Evolutionary conservation across 1,140 invertebrate genomes (phyloP).

Genomic region (Euborellia annulipes): DNA sequence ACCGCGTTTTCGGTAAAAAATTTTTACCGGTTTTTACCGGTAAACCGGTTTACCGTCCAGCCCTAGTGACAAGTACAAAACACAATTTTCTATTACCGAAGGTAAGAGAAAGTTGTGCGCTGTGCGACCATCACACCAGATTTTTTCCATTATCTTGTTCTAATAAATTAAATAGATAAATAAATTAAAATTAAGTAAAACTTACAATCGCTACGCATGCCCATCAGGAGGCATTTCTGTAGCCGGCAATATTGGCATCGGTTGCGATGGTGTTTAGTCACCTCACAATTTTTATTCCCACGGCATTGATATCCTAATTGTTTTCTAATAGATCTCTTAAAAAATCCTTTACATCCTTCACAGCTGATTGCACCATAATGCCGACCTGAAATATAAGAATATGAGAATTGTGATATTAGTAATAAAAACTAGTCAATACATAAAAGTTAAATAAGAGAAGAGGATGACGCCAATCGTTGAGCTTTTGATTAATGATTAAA

Average conservation of each 20-base stretch:
- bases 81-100: too few relatives aligned
- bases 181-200: constrained; percentile 17
- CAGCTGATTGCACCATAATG: constrained; percentile 91
- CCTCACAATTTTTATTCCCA: constrained; percentile 86
- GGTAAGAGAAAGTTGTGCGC: too few relatives aligned
- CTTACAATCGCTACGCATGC: constrained; percentile 98
- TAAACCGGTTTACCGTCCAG: too few relatives aligned
- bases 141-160: too few relatives aligned
- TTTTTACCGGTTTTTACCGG: too few relatives aligned
- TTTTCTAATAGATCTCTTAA: constrained; percentile 84
- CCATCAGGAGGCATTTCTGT: constrained; percentile 91
- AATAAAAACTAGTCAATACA: neutral
- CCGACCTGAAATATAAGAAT: constrained; percentile 37
- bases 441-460: neutral
- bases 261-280: constrained; percentile 93
- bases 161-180: constrained; percentile 3
- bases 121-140: too few relatives aligned
- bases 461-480: neutral
- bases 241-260: constrained; percentile 94
- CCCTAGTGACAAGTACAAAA: too few relatives aligned
- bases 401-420: too few relatives aligned
- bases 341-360: constrained; percentile 87
- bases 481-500: constrained; percentile 1
- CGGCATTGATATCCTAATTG: constrained; percentile 91
- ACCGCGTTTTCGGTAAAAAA: too few relatives aligned